Conservation (phyloP, 2,797 vertebrate genomes). For the Squalus acanthias region DNA sequence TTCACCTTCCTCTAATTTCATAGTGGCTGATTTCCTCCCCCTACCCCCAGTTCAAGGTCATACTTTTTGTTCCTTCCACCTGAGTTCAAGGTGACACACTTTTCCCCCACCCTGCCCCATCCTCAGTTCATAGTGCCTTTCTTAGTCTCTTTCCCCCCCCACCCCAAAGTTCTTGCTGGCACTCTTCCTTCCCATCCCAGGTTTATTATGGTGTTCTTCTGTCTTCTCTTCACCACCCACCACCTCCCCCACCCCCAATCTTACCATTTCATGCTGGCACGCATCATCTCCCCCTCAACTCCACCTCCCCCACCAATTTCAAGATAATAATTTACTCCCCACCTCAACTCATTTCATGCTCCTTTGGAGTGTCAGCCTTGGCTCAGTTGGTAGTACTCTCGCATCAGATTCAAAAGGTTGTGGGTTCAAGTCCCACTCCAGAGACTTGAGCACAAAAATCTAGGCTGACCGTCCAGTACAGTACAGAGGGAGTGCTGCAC, state of each 20-base stretch:
- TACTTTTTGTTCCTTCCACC: not conserved
- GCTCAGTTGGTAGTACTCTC: not conserved
- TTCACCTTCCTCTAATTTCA: not conserved
- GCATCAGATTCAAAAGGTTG: not conserved
- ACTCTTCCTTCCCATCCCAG: not conserved
- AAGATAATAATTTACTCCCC: not conserved
- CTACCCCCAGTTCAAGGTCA: not conserved
- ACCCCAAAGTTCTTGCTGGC: not conserved
- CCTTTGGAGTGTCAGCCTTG: not conserved
- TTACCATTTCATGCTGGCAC: not conserved
- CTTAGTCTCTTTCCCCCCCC: not conserved
- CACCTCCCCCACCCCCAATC: not conserved
- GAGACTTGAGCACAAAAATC: not conserved
- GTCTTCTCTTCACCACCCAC: too few species aligned
- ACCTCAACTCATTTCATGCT: not conserved
- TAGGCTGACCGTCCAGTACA: not conserved
- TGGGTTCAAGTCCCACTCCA: not conserved
- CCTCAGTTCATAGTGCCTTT: not conserved
- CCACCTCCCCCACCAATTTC: not conserved
- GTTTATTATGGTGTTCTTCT: not conserved
- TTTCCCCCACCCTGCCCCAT: not conserved
- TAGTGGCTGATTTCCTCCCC: too few species aligned
- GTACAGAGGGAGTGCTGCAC: not conserved
- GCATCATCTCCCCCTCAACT: not conserved
- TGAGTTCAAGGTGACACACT: not conserved